Conservation (phyloP, 2,888 invertebrate species). For the Tenthredo mesomela region DNA sequence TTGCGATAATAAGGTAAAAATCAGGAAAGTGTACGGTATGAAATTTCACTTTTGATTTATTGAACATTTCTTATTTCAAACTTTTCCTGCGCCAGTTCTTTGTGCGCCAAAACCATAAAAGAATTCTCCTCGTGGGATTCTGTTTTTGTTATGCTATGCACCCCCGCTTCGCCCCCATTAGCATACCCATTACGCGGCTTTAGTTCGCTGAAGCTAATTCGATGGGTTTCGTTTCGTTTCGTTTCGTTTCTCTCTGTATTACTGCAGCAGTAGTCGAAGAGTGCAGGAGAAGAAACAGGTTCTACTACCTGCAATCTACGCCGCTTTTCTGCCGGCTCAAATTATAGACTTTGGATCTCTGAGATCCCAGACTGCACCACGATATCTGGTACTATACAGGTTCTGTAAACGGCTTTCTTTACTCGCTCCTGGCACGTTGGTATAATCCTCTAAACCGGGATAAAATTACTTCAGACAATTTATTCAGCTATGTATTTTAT, state of each 20-base stretch:
- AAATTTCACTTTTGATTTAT: background rate
- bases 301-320: conserved; percentile 39
- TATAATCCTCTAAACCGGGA: conserved; percentile 11
- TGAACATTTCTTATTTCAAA: background rate
- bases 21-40: background rate
- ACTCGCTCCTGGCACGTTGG: background rate
- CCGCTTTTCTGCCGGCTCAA: conserved; percentile 5
- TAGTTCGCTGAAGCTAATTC: conserved; percentile 32
- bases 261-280: background rate
- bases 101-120: background rate
- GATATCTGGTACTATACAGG: background rate
- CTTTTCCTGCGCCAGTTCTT: background rate
- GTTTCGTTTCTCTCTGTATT: conserved; percentile 3
- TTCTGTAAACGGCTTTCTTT: conserved; percentile 11
- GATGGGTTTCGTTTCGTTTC: conserved; percentile 27
- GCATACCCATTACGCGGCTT: conserved; percentile 46
- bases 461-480: conserved; percentile 17
- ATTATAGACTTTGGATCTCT: conserved; percentile 29
- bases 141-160: background rate
- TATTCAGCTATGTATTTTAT: background rate
- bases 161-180: conserved; percentile 15
- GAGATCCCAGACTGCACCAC: background rate
- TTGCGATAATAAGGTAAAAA: background rate
- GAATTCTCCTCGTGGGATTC: background rate
- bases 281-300: conserved; percentile 42